Evolutionary conservation across 2,888 invertebrate species (phyloP).

Genomic region (Tetanocera ferruginea): DNA sequence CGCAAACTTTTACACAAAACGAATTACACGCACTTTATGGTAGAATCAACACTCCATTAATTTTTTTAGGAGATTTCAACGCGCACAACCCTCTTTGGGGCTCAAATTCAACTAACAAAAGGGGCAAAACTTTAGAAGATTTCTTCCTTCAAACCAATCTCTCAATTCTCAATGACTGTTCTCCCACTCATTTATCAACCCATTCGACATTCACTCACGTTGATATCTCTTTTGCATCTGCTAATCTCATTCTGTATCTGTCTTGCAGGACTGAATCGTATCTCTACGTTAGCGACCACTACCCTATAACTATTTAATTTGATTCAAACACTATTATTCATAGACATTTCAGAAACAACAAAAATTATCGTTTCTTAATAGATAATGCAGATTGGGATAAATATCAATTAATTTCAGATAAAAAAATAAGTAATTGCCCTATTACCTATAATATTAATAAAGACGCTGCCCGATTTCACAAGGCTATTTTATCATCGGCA

Average conservation of each 20-base stretch:
- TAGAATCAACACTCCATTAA: neutral
- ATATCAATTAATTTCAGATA: no score
- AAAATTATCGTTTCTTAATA: neutral
- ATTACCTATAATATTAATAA: no score
- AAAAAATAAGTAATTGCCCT: no score
- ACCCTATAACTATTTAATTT: neutral
- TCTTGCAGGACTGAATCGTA: neutral
- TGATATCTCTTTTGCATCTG: neutral
- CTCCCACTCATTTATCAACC: slow-evolving; percentile 18
- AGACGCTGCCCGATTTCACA: no score
- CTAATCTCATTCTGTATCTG: neutral
- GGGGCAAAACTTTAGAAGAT: neutral
- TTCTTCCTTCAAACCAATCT: neutral
- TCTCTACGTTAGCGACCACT: slow-evolving; percentile 16
- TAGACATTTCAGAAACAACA: neutral
- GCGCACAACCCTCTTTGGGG: slow-evolving; percentile 19
- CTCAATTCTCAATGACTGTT: neutral
- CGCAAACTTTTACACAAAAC: neutral
- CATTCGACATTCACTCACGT: slow-evolving; percentile 12
- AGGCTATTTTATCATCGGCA: no score
- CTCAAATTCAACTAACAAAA: neutral
- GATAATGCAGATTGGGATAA: neutral
- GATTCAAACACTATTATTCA: neutral
- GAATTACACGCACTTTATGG: neutral
- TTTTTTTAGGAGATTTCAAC: slow-evolving; percentile 25